Conservation (phyloP, 2,797 vertebrate species). For the Sarcoramphus papa region DNA sequence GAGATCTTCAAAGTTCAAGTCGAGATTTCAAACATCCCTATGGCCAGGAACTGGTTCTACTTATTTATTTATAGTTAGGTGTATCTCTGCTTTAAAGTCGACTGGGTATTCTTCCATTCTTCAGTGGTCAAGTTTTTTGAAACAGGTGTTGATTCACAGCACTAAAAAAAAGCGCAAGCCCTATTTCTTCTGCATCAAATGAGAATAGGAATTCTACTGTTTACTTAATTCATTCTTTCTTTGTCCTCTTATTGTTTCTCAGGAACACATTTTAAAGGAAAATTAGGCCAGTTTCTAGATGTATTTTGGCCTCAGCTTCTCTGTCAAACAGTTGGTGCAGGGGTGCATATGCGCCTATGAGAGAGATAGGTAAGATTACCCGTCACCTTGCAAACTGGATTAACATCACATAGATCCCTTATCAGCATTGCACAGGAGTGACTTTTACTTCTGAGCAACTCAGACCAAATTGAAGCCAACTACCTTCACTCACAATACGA, state of each 20-base stretch:
- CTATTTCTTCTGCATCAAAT: not conserved
- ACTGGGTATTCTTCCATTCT: not conserved
- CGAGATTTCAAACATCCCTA: not conserved
- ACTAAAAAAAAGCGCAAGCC: not conserved
- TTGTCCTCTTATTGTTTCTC: not conserved
- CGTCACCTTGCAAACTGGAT: not conserved
- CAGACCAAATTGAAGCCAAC: not conserved
- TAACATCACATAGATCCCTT: not conserved
- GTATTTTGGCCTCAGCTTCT: not conserved
- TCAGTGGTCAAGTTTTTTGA: not conserved
- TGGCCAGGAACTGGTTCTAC: not conserved
- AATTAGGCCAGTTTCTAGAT: not conserved
- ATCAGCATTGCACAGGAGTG: not conserved
- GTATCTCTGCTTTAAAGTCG: not conserved
- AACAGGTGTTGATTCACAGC: not conserved
- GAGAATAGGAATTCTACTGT: not conserved
- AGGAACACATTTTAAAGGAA: not conserved
- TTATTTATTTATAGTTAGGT: not conserved
- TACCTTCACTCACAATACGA: not conserved
- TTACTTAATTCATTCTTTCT: not conserved
- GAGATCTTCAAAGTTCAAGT: not conserved
- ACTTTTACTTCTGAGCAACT: not conserved
- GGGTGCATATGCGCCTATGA: fast-evolving
- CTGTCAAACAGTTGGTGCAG: fast-evolving
- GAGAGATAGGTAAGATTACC: not conserved